Conservation (phyloP, 1,140 invertebrate genomes). For the Gonatopus flavifemur region DNA sequence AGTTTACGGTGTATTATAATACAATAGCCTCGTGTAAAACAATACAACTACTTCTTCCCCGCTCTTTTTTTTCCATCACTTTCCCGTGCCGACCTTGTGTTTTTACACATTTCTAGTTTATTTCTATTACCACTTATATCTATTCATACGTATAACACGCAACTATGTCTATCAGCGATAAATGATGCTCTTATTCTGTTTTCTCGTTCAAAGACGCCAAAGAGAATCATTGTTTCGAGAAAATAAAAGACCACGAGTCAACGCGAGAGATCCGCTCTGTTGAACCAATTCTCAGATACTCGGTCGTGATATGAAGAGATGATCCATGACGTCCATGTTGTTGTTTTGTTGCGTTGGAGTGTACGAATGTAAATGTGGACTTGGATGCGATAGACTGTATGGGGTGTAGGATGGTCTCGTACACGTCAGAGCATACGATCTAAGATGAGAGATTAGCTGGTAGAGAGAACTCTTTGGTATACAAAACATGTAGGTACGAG, state of each 20-base stretch:
- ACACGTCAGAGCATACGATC: slow-evolving; percentile 24
- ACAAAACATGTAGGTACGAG: slow-evolving; percentile 10
- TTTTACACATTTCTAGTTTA: background rate
- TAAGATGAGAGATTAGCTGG: slow-evolving; percentile 45
- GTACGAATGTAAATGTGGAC: slow-evolving; percentile 12
- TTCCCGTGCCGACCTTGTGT: background rate
- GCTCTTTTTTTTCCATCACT: slow-evolving; percentile 23
- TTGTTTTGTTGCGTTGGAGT: slow-evolving; percentile 15
- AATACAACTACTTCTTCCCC: background rate
- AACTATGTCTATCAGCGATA: too few species aligned
- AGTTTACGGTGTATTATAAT: slow-evolving; percentile 48
- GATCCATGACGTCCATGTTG: background rate
- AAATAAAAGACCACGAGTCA: background rate
- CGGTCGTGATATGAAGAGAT: too few species aligned
- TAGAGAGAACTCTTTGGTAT: slow-evolving; percentile 27
- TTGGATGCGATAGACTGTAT: slow-evolving; percentile 14
- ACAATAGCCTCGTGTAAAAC: slow-evolving; percentile 40
- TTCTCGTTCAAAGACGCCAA: too few species aligned
- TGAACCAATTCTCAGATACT: background rate
- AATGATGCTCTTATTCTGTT: too few species aligned
- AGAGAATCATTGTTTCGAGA: too few species aligned
- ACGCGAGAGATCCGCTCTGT: background rate
- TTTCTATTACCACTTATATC: too few species aligned
- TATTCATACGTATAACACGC: too few species aligned
- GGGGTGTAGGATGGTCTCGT: slow-evolving; percentile 11